A percentile compares a stretch with the other conserved stretches of the same genome.
Evolutionary conservation across 2,888 invertebrate species (phyloP).

Genomic region (Aproaerema taeniolella): DNA sequence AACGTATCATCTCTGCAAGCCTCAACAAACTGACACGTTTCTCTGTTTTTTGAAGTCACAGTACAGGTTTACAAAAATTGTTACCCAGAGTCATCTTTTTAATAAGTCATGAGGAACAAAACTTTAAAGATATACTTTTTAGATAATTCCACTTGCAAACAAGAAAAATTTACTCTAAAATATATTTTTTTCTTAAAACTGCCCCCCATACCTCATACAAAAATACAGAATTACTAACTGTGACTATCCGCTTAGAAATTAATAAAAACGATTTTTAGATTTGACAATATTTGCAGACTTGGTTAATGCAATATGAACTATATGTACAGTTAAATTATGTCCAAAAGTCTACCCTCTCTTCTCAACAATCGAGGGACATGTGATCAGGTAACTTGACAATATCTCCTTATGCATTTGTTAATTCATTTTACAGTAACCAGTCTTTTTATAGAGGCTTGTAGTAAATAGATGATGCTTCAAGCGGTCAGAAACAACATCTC

Average conservation of each 20-base stretch:
- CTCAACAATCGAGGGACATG: too few relatives aligned
- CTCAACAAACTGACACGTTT: constrained; percentile 53
- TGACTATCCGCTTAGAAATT: constrained; percentile 41
- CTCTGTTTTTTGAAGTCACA: constrained; percentile 59
- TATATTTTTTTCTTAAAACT: constrained; percentile 30
- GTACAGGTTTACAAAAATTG: constrained; percentile 21
- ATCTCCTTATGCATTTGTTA: too few relatives aligned
- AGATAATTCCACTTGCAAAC: constrained; percentile 25
- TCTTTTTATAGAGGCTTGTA: constrained; percentile 44
- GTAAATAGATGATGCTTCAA: constrained; percentile 51
- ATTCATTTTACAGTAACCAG: constrained; percentile 32
- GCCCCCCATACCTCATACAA: constrained; percentile 27
- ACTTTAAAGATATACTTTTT: constrained; percentile 14
- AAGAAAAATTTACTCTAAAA: constrained; percentile 39
- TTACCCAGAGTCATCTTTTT: constrained; percentile 13
- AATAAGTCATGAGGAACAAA: constrained; percentile 21
- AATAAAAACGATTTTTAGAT: too few relatives aligned
- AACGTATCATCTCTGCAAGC: constrained; percentile 59
- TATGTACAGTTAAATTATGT: too few relatives aligned
- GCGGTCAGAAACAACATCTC: constrained; percentile 56
- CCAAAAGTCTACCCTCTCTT: too few relatives aligned
- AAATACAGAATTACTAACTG: constrained; percentile 27
- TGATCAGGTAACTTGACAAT: too few relatives aligned
- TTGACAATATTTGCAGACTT: too few relatives aligned
- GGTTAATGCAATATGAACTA: background rate